Evolutionary conservation across 2,888 invertebrate species (phyloP).

Genomic region (Melanostoma scalare): DNA sequence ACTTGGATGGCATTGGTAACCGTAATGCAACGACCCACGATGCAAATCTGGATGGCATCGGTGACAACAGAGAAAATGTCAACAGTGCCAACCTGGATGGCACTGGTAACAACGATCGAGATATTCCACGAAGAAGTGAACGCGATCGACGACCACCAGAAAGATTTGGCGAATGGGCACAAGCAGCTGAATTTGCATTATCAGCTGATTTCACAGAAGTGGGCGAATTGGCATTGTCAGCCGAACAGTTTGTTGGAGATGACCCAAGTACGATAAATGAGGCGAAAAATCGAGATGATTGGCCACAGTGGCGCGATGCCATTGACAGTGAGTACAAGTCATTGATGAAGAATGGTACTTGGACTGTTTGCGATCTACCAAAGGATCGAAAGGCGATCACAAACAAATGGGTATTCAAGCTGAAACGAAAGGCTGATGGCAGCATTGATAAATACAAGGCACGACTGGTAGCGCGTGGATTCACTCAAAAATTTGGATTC

Average conservation of each 20-base stretch:
- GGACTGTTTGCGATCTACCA: background rate
- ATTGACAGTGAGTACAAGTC: background rate
- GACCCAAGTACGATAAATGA: background rate
- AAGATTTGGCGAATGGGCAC: background rate
- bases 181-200: background rate
- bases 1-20: background rate
- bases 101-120: background rate
- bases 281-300: background rate
- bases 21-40: background rate
- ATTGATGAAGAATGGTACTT: background rate
- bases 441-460: background rate
- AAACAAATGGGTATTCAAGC: slow-evolving; percentile 2
- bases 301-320: slow-evolving; percentile 5
- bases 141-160: background rate
- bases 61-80: background rate
- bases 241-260: slow-evolving; percentile 3
- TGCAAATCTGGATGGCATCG: slow-evolving; percentile 11
- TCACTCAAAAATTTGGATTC: too few species aligned
- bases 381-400: slow-evolving; percentile 1
- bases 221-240: background rate
- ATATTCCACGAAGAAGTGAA: background rate
- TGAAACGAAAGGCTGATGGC: background rate
- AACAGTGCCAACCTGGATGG: background rate
- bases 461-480: background rate
- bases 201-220: too few species aligned